Base-by-base conservation (phyloP, 2,888 invertebrate genomes). In the Mylabris sibirica region DNA sequence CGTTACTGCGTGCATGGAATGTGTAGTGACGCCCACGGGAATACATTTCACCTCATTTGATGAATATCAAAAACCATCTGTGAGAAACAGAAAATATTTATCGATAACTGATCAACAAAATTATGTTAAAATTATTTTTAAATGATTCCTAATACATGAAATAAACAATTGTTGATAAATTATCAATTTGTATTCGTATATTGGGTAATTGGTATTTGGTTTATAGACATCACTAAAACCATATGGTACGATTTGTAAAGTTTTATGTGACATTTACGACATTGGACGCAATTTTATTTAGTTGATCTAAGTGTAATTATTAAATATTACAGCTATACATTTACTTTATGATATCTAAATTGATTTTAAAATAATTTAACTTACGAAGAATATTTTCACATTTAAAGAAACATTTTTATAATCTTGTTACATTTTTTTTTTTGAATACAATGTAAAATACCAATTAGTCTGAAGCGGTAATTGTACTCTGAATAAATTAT, bases 1-100 rank as follows among this genome's bases (percentile, higher is more conserved):
- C 73, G 72, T 74, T 71, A 73, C 65, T 71, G 71, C 73, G 74
- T 74, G 76, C 71, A 70, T 72, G 74, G 75, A 75, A 76, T 77
- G 74, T 74, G 73, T 74, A 73, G 71, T 61, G 68, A 74, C 77
- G 77, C 77, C 77, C 76, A 77, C 77, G 70, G 73, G 72, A 76
- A 74, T 74, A 71, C 76, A 76, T 77, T 77, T 77, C 76, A 75
- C 77, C 74, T 76, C 73, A 72, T 74, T 75, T 77, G 76, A 77
- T 77, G 75, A 75, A 75, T 77, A 77, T 77, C 77, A 76, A 73
- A 75, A 75, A 74, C 75, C 77, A 77, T 77, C 77, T 76, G 77
- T 71, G 74, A 72, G 74, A 70, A 72, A 73, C 73, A 74, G 71
- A 76, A 75, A 75, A 74, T 73, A 74, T 73, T 75, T 76, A 74